Conservation (phyloP, 1,140 invertebrate species). For the Cyclargus thomasi region DNA sequence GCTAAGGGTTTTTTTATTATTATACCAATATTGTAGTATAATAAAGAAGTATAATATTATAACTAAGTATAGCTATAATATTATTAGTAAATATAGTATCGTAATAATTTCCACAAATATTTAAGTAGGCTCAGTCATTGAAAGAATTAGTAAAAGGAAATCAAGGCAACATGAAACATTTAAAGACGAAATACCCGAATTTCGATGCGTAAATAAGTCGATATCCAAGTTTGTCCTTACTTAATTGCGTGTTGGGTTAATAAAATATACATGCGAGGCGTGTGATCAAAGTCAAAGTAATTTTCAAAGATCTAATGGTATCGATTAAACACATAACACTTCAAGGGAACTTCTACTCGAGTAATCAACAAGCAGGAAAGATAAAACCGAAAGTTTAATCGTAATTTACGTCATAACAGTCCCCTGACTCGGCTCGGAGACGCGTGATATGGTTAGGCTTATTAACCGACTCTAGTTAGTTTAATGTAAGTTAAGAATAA, state of each 20-base stretch:
- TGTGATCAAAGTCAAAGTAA: conserved; percentile 55
- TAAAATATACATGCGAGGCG: conserved; percentile 35
- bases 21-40: too few species aligned
- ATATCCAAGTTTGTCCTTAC: conserved; percentile 17
- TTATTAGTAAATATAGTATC: too few species aligned
- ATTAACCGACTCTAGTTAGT: conserved; percentile 39
- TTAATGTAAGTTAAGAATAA: conserved; percentile 16
- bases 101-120: too few species aligned
- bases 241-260: conserved; percentile 34
- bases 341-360: conserved; percentile 49
- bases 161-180: background rate
- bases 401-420: conserved; percentile 58
- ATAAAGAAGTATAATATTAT: too few species aligned
- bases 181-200: background rate
- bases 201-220: conserved; percentile 17
- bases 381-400: conserved; percentile 62
- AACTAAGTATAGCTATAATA: too few species aligned
- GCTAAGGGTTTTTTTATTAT: background rate
- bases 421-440: conserved; percentile 50
- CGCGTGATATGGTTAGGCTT: conserved; percentile 56
- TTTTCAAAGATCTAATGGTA: conserved; percentile 54
- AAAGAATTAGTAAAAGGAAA: too few species aligned
- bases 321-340: conserved; percentile 57
- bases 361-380: conserved; percentile 53
- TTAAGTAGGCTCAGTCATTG: too few species aligned